Conservation (phyloP, 2,113 vertebrate species). For the Notechis scutatus region DNA sequence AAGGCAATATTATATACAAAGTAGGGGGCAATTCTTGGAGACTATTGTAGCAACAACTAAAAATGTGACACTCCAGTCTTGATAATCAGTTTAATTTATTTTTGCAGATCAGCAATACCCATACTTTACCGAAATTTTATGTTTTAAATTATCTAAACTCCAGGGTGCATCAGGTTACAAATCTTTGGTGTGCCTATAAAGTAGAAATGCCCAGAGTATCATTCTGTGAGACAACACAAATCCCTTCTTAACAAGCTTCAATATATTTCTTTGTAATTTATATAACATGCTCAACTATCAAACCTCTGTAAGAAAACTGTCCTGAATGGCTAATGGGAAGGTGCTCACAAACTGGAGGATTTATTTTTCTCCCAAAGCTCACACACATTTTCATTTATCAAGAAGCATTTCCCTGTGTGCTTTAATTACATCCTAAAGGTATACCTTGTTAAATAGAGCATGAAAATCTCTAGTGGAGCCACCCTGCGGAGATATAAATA, state of each 20-base stretch:
- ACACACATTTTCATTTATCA: conserved; percentile 5
- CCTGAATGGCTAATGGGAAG: not conserved
- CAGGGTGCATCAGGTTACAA: not conserved
- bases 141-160: not conserved
- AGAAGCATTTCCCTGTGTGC: not conserved
- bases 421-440: conserved; percentile 7
- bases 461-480: conserved; percentile 3
- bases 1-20: not conserved
- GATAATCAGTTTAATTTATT: not conserved
- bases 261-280: not conserved
- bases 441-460: not conserved
- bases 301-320: not conserved
- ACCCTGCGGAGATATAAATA: not conserved
- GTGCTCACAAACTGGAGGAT: not conserved
- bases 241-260: not conserved
- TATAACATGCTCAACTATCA: not conserved
- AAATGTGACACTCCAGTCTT: not conserved
- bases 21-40: not conserved
- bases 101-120: not conserved
- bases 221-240: not conserved
- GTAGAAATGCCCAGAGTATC: not conserved
- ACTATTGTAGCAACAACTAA: not conserved
- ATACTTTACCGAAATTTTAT: not conserved
- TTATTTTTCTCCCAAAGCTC: not conserved
- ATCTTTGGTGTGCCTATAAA: not conserved